Base-by-base conservation (phyloP, 2,888 invertebrate genomes). In the Patella ulyssiponensis region DNA sequence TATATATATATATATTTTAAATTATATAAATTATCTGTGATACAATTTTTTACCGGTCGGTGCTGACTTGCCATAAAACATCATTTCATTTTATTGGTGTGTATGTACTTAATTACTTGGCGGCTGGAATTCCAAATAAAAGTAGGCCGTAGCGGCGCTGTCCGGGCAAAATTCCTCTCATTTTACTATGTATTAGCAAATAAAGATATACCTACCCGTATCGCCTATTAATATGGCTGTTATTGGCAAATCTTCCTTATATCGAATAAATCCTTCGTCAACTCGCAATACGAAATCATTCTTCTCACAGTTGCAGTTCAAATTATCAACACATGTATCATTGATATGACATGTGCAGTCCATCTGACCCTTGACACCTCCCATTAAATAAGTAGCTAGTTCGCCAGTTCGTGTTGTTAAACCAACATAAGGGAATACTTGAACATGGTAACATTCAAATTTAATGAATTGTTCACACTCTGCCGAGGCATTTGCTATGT, bases 221-320 rank as follows among this genome's bases (percentile, higher is more conserved):
- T 64, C 64, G 5, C 64, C 64, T 20, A 20, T 64, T n/a, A 64
- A 64, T n/a, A 64, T 20, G 5, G 64, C 64, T 64, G 64, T 64
- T 20, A 64, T 20, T 17, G 64, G 64, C 23, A 64, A 64, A 64
- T 64, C 64, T 20, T 64, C 64, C 23, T 64, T 64, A 64, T 64
- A 64, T 64, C 20, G 5, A 64, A 20, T 20, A 64, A 64, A 64
- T n/a, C 64, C 64, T 20, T 64, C 64, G 23, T 64, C 64, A 4
- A 9, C 9, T 64, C 64, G n/a, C 23, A 1, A 2, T n/a, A n/a
- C n/a, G 5, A 2, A 1, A 20, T 64, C 64, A 64, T 64, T n/a
- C 9, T n/a, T 20, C 20, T 64, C 12, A n/a, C 64, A 64, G 23
- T 64, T 64, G 23, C 64, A 64, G 0, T 20, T 64, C 11, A 3